phyloP scores from a whole-genome alignment of 2,797 vertebrate species.

The Molossus alvarezi region DNA sequence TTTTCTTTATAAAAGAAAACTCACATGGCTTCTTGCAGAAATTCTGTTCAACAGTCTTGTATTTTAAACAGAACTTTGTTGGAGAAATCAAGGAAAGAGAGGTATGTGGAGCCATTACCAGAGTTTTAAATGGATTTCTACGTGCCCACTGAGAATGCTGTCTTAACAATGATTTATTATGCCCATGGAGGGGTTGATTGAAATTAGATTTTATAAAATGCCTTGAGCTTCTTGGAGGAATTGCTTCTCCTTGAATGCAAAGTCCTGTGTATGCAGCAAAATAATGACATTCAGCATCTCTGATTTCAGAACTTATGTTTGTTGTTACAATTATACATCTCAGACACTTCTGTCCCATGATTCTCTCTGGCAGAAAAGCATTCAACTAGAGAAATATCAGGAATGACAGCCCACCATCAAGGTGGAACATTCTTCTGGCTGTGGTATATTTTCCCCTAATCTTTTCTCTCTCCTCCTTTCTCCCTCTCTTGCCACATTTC shows the following conservation, averaged over 20 bases:
- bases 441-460: no score
- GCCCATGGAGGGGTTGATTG: background rate
- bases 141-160: background rate
- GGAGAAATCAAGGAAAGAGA: conserved; percentile 25
- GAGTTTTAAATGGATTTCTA: conserved; percentile 47
- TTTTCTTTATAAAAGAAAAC: background rate
- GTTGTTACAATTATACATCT: background rate
- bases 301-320: background rate
- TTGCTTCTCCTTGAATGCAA: conserved; percentile 47
- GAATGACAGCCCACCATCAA: background rate
- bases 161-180: conserved; percentile 15
- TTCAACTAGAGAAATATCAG: background rate
- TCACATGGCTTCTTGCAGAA: background rate
- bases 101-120: background rate
- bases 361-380: conserved; percentile 10
- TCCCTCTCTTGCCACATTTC: background rate
- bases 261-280: background rate
- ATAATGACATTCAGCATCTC: background rate
- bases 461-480: background rate
- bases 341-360: conserved; percentile 7
- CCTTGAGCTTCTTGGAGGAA: conserved; percentile 18
- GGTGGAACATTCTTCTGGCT: background rate
- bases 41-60: background rate
- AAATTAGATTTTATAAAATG: conserved; percentile 67
- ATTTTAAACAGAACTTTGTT: conserved; percentile 47